These are phyloP conservation scores for Gadus macrocephalus DNA, from an alignment of 2,113 vertebrate species.

Conservation along the genomic window DNA sequence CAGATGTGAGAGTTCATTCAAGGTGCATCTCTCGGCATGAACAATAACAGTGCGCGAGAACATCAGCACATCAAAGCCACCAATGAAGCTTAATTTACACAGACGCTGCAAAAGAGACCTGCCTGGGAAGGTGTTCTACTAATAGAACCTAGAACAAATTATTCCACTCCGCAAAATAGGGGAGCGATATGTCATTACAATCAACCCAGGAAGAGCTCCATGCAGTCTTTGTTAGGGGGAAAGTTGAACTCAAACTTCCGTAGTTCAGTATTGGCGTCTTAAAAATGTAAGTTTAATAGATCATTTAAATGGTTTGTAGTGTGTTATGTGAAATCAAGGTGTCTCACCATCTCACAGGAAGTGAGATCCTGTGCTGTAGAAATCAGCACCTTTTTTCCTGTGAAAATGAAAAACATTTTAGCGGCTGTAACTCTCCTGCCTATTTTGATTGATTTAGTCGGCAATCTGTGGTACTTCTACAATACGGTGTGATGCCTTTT, in stretches of 20 bases:
- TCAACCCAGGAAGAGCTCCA: slow-evolving; percentile 29
- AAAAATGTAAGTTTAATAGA: no score
- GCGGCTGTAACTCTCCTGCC: no score
- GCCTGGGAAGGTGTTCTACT: slow-evolving; percentile 33
- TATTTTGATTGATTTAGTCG: no score
- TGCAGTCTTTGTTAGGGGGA: slow-evolving; percentile 1
- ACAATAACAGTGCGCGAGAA: slow-evolving; percentile 13
- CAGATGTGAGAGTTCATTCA: slow-evolving; percentile 24
- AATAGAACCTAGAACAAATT: slow-evolving; percentile 28
- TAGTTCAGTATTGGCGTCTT: slow-evolving; percentile 20
- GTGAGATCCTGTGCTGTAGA: no score
- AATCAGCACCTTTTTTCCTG: no score
- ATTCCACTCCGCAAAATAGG: slow-evolving; percentile 41
- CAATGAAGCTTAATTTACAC: slow-evolving; percentile 37
- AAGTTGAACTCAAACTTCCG: slow-evolving; percentile 24
- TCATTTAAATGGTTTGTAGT: no score
- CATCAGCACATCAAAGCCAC: slow-evolving; percentile 44
- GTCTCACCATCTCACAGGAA: no score
- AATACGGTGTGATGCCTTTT: no score
- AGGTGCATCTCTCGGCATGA: slow-evolving; percentile 25
- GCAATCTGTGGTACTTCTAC: no score
- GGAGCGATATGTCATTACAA: slow-evolving; percentile 35
- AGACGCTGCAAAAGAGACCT: slow-evolving; percentile 39
- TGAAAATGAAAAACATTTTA: no score
- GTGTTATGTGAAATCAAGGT: no score